Evolutionary conservation across 1,140 invertebrate genomes (phyloP).

Genomic region (Plectrocnemia conspersa): DNA sequence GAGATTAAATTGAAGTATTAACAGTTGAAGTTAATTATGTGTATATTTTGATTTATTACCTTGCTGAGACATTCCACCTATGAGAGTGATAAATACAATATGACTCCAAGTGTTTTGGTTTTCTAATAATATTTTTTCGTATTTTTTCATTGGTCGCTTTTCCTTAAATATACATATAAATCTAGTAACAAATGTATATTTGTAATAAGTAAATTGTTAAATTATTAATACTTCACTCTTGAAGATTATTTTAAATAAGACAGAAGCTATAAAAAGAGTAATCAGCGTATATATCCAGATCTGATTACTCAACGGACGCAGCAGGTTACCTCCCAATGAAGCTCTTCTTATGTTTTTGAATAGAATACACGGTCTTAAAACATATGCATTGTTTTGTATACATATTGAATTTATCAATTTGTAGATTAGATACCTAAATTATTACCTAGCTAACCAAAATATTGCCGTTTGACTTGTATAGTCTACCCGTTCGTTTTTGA

Average conservation of each 20-base stretch:
- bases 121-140: too few species aligned
- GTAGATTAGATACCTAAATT: neutral
- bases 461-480: constrained; percentile 24
- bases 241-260: constrained; percentile 15
- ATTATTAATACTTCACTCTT: constrained; percentile 19
- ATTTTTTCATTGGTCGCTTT: too few species aligned
- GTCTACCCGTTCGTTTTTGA: constrained; percentile 25
- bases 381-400: neutral
- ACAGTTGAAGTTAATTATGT: neutral
- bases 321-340: constrained; percentile 22
- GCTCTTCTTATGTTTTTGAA: constrained; percentile 25
- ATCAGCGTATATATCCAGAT: constrained; percentile 26
- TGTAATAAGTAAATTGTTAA: neutral
- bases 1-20: neutral
- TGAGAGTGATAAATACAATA: constrained; percentile 18
- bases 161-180: neutral
- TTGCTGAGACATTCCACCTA: constrained; percentile 27
- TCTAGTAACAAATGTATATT: neutral
- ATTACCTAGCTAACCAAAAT: constrained; percentile 24
- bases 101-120: constrained; percentile 27
- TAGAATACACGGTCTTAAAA: constrained; percentile 18
- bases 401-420: neutral
- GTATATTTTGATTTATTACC: constrained; percentile 11
- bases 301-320: constrained; percentile 13
- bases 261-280: neutral